Conservation (phyloP, 2,888 invertebrate genomes). For the Andrena bicolor region DNA sequence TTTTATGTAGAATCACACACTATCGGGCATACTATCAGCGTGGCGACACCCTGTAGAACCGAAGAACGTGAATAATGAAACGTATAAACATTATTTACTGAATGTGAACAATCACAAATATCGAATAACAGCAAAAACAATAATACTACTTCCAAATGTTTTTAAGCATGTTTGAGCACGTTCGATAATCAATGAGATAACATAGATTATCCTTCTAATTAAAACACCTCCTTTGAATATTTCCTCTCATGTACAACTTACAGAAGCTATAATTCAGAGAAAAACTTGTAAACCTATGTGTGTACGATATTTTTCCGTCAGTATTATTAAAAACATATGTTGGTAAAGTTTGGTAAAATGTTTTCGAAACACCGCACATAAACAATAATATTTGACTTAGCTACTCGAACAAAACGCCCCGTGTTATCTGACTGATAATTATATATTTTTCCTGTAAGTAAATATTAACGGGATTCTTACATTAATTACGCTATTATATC, state of each 20-base stretch:
- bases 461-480: conserved; percentile 42
- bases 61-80: not conserved
- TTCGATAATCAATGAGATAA: no score
- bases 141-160: no score
- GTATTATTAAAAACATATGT: not conserved
- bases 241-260: no score
- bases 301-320: not conserved
- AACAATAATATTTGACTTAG: conserved; percentile 26
- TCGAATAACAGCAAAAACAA: no score
- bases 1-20: no score
- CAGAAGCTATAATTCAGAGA: not conserved
- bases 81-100: not conserved
- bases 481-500: conserved; percentile 47
- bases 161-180: no score
- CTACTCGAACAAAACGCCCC: conserved; percentile 58
- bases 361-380: conserved; percentile 12
- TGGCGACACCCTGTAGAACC: no score
- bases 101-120: not conserved
- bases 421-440: conserved; percentile 39
- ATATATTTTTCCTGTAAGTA: conserved; percentile 37
- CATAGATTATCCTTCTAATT: no score
- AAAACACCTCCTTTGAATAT: no score
- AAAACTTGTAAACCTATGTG: not conserved
- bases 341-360: not conserved
- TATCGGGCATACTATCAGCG: no score